phyloP scores from a whole-genome alignment of 2,113 vertebrate genomes.

The Parotia lawesii region DNA sequence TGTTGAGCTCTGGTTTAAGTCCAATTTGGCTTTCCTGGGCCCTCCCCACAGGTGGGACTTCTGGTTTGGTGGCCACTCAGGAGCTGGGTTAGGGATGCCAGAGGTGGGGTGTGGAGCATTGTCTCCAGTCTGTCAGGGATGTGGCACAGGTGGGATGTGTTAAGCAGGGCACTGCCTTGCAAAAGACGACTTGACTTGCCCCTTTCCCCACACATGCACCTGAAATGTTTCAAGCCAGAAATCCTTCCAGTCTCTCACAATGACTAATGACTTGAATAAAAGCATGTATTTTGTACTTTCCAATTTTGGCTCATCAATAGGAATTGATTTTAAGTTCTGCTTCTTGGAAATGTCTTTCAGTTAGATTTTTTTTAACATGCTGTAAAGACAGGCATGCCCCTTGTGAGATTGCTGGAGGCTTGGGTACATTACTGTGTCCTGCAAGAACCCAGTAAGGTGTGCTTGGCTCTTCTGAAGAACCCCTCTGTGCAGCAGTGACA shows the following conservation, averaged over 20 bases:
- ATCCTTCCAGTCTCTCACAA: neutral
- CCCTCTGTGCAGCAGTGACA: rapidly evolving
- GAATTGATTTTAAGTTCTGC: neutral
- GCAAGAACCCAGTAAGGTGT: neutral
- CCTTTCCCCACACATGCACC: neutral
- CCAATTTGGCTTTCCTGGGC: neutral
- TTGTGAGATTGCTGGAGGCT: neutral
- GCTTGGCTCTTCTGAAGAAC: neutral
- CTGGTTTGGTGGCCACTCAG: neutral
- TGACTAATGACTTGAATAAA: neutral
- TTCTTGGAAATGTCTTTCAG: neutral
- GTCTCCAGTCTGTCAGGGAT: neutral
- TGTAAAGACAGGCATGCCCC: neutral
- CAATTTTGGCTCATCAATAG: neutral
- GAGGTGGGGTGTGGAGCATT: neutral
- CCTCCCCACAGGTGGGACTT: neutral
- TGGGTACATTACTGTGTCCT: neutral
- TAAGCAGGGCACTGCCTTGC: neutral
- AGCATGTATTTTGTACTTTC: neutral
- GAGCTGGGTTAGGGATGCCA: neutral
- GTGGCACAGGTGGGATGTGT: neutral
- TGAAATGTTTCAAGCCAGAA: neutral
- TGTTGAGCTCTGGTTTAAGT: neutral
- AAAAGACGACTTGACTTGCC: neutral
- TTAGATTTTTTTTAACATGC: neutral